Percentiles rank a stretch among this genome's conserved stretches.
These are phyloP conservation scores for Aromia moschata DNA, from an alignment of 2,888 invertebrate genomes.

Conservation along the genomic window DNA sequence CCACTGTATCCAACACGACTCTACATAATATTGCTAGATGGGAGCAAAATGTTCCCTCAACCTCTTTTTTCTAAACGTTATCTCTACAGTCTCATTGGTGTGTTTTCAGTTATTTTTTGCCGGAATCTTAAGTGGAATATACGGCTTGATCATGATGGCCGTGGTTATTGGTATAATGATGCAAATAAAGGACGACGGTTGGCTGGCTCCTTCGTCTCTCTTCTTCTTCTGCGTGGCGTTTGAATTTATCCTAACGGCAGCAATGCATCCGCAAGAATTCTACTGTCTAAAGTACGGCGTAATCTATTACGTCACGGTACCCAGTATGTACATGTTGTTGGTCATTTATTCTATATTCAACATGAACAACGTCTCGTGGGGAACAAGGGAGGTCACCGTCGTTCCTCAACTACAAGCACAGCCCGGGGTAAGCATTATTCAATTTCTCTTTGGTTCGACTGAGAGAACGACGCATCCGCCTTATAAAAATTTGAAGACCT, in stretches of 20 bases:
- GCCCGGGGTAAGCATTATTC: slow-evolving; percentile 39
- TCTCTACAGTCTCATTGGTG: too few relatives aligned
- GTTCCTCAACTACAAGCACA: slow-evolving; percentile 38
- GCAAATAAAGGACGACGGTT: slow-evolving; percentile 82
- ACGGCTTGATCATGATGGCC: slow-evolving; percentile 87
- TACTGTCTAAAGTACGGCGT: slow-evolving; percentile 77
- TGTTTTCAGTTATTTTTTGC: slow-evolving; percentile 76
- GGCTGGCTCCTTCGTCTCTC: slow-evolving; percentile 83
- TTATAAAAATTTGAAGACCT: too few relatives aligned
- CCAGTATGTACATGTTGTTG: slow-evolving; percentile 93
- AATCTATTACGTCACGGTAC: slow-evolving; percentile 91
- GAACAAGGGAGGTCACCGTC: slow-evolving; percentile 81
- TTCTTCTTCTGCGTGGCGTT: slow-evolving; percentile 74
- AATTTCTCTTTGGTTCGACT: too few relatives aligned
- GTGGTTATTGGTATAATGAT: slow-evolving; percentile 83
- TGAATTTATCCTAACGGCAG: slow-evolving; percentile 72
- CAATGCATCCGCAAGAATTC: slow-evolving; percentile 84
- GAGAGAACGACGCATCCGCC: too few relatives aligned
- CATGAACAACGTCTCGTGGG: slow-evolving; percentile 94
- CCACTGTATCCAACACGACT: too few relatives aligned
- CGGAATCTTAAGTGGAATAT: slow-evolving; percentile 77
- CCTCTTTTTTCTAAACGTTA: too few relatives aligned
- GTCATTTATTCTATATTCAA: slow-evolving; percentile 93
- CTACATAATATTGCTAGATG: too few relatives aligned
- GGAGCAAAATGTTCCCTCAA: too few relatives aligned